Evolutionary conservation across 2,888 invertebrate species (phyloP), one percentile per base, ranked within the genome.

Genomic region (Gymnoscelis rufifasciata): DNA sequence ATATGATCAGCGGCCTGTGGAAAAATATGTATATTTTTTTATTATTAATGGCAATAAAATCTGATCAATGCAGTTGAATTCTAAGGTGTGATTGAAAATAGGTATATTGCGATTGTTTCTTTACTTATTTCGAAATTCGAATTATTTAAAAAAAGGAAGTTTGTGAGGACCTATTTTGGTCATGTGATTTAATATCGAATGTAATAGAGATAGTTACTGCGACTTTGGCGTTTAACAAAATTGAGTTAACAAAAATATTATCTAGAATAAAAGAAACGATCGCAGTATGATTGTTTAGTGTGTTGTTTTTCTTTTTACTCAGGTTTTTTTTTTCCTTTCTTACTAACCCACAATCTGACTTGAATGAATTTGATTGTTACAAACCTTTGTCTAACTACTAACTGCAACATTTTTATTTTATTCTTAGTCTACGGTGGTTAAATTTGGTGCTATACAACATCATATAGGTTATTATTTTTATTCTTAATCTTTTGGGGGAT

Each of bases 401-500:
- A 84, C 81, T 68, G 78, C 81, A 75, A 68, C 59, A 53, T 60
- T 56, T 60, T 66, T 58, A 43, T 56, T 59, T 60, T 61, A 66
- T 68, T 57, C 64, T 64, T 67, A 64, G 70, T 59, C 66, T 68
- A 68, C 71, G 69, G 75, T 78, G 79, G 80, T 72, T 71, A 79
- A 78, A 70, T 71, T 69, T 67, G 86, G 84, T 84, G 83, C 86
- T 86, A 83, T 70, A 65, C n/a, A 26, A 26, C 26, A n/a, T 5
- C 26, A 29, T 29, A 58, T 49, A 61, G 57, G 60, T 57, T n/a
- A 14, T 60, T 59, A 56, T 56, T 38, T n/a, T n/a, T n/a, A 13
- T 38, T 14, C 6, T 38, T 55, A 52, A 43, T 66, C 63, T 67
- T 61, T 59, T 66, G 70, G 73, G 73, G 66, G 14, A 33, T 33